A percentile compares a stretch with the other conserved stretches of the same genome.
Conservation (phyloP, 2,797 vertebrate genomes). For the Acanthornis magna region DNA sequence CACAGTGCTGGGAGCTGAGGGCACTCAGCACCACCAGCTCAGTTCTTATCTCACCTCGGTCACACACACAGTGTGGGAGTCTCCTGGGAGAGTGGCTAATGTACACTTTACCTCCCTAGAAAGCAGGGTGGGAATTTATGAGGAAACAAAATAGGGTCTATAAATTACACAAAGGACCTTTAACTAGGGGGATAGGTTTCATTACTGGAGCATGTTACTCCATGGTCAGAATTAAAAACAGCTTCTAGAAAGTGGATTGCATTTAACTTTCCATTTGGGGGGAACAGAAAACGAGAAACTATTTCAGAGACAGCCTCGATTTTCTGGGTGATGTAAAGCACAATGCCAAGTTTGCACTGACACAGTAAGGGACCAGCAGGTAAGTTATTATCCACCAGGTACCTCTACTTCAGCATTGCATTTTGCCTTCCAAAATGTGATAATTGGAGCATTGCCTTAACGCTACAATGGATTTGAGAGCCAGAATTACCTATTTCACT, state of each 20-base stretch:
- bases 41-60: not conserved
- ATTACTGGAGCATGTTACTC: not conserved
- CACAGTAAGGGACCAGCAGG: not conserved
- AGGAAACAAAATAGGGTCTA: not conserved
- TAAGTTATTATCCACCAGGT: not conserved
- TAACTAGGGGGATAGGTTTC: conserved; percentile 3
- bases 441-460: not conserved
- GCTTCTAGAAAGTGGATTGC: not conserved
- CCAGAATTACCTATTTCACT: not conserved
- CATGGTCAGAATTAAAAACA: conserved; percentile 30
- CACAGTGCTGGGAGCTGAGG: not conserved
- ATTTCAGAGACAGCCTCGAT: not conserved
- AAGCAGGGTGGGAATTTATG: not conserved
- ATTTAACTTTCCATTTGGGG: conserved; percentile 1
- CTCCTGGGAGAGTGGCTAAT: not conserved
- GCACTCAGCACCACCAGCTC: not conserved
- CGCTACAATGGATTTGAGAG: not conserved
- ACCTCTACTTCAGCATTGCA: not conserved
- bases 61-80: not conserved
- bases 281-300: not conserved
- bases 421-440: not conserved
- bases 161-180: not conserved
- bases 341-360: not conserved
- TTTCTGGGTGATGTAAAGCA: not conserved
- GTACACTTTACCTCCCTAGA: not conserved